These are phyloP conservation scores for Lytechinus pictus DNA, from an alignment of 35 echinoderm and acorn worm species.

Conservation along the genomic window DNA sequence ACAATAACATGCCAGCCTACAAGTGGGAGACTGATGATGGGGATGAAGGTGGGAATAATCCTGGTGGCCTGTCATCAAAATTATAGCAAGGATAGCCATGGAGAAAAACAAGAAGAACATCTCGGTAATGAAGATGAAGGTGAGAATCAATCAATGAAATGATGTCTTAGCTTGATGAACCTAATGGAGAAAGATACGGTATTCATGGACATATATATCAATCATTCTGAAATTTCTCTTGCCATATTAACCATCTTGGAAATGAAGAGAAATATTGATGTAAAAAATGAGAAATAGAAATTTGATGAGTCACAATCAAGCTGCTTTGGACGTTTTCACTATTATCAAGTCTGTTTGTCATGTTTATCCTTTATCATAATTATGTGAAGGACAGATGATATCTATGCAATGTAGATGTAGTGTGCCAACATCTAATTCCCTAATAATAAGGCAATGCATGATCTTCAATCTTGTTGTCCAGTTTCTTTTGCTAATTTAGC, in stretches of 20 bases:
- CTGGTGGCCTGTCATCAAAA: neutral
- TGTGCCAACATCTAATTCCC: too few species aligned
- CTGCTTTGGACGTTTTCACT: too few species aligned
- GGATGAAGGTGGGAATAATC: neutral
- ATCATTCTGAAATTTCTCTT: neutral
- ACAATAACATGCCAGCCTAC: slow-evolving; percentile 29
- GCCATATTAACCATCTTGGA: too few species aligned
- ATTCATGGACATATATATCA: neutral
- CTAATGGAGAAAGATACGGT: neutral
- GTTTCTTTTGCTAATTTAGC: neutral
- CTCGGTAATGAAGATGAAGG: neutral
- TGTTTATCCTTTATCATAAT: too few species aligned
- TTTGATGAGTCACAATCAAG: too few species aligned
- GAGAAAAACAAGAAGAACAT: neutral
- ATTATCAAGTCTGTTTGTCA: too few species aligned
- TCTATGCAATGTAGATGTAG: too few species aligned
- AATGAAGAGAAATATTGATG: too few species aligned
- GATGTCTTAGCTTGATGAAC: neutral
- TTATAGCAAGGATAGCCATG: neutral
- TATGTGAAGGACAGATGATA: too few species aligned
- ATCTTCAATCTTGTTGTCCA: neutral
- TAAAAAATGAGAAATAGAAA: too few species aligned
- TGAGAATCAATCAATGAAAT: neutral
- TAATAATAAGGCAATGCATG: neutral
- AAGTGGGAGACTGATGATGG: neutral